Evolutionary conservation across 2,888 invertebrate genomes (phyloP), one percentile per base, ranked within the genome.

Genomic region (Ectemnius continuus): DNA sequence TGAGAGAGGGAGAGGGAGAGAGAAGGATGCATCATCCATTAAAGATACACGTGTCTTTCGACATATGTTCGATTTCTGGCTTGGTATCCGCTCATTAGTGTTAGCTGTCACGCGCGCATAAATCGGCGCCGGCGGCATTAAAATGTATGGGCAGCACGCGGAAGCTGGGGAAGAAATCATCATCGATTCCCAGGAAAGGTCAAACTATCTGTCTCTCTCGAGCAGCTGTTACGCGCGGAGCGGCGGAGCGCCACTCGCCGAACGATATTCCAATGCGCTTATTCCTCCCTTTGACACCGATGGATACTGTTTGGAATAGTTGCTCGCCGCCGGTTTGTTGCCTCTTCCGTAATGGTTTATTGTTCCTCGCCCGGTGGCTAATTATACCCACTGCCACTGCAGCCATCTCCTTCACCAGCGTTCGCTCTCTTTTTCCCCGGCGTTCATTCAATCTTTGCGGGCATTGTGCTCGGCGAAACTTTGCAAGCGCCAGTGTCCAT

Each of bases 251-350:
- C 36, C 11, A 36, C 45, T 28, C 14, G 28, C 23, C n/a, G n/a
- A 8, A 26, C 14, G 47, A 75, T 70, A 66, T 70, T 76, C 70
- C 58, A 20, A 48, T n/a, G 28, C 48, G 58, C 58, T 58, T 8
- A 45, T 23, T 23, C 23, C 57, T 46, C n/a, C 57, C 28, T 45
- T 60, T 60, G 64, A 48, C 16, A 16, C 18, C 28, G 26, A 70
- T 61, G 60, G 63, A 63, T 52, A 36, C 48, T 67, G 69, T 67
- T 70, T 63, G 61, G 61, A 67, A 70, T 36, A 52, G 45, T 4
- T 18, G 62, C 46, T 62, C 75, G 69, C 62, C 60, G 66, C 23
- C 13, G 18, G 70, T 26, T 75, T 73, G 62, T 70, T 75, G 73
- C 14, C 45, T 14, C 47, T n/a, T 28, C 36, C 20, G 60, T 69